Percentiles rank a stretch among this genome's conserved stretches.
Evolutionary conservation across 2,888 invertebrate genomes (phyloP).

Genomic region (Agrochola lota): DNA sequence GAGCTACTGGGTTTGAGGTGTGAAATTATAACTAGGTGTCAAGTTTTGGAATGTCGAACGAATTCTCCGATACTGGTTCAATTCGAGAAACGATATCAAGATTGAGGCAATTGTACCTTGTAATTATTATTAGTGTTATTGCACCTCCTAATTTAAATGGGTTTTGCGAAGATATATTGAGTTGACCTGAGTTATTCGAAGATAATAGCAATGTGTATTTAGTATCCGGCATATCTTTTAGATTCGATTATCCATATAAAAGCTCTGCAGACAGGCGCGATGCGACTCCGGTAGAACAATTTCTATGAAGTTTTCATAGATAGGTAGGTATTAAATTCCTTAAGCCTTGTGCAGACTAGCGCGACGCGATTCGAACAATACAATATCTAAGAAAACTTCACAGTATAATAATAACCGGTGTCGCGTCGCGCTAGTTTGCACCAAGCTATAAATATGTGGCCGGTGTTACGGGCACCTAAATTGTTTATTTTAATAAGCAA

Average conservation of each 20-base stretch:
- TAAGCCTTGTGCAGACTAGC: too few species aligned
- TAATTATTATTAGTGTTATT: slow-evolving; percentile 48
- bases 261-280: too few species aligned
- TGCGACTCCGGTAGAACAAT: too few species aligned
- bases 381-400: too few species aligned
- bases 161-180: slow-evolving; percentile 29
- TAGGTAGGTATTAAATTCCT: too few species aligned
- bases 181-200: slow-evolving; percentile 16
- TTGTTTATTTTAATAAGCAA: too few species aligned
- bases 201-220: slow-evolving; percentile 15
- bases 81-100: slow-evolving; percentile 57
- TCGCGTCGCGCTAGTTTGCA: too few species aligned
- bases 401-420: too few species aligned
- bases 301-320: too few species aligned
- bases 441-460: too few species aligned
- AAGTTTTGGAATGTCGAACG: slow-evolving; percentile 55
- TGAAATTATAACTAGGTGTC: slow-evolving; percentile 54
- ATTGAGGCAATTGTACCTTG: slow-evolving; percentile 37
- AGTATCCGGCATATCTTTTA: slow-evolving; percentile 10
- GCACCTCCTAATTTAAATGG: slow-evolving; percentile 40
- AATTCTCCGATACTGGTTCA: slow-evolving; percentile 61
- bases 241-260: neutral
- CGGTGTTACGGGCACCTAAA: too few species aligned
- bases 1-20: slow-evolving; percentile 55
- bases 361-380: too few species aligned